Base-by-base conservation (phyloP, 1,140 invertebrate species). In the Condylostylus longicornis region DNA sequence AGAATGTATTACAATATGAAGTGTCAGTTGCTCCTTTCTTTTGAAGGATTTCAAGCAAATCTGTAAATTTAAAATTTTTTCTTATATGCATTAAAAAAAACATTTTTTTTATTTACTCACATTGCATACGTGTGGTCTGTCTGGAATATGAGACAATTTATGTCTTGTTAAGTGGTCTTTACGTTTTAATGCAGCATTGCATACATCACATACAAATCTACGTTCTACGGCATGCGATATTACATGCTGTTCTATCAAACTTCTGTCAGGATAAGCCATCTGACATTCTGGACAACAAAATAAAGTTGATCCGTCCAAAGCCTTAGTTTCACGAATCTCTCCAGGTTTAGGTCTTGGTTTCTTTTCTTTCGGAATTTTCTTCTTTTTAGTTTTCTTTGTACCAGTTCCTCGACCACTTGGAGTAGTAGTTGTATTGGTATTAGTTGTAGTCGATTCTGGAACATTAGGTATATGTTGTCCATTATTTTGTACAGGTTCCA, bases 281-380 rank as follows among this genome's bases (percentile, higher is more conserved):
- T 88, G 80, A 53, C 83, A 85, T 51, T 85, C 81, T 1, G 82
- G 82, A 55, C 82, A 86, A 51, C 82, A 85, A 51, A 83, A 86
- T 2, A 87, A 56, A 0, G 81, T 82, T 7, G 80, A 82, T 12
- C 83, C 82, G 46, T 86, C 82, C 27, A 85, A 57, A 5, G 82
- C 81, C 18, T 81, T 84, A 0, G 81, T 82, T 17, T 86, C 65
- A 36, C 79, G 68, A 46, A 84, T 83, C 61, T 85, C 81, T 19
- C 81, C 81, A 1, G 82, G 82, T 51, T 83, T 84, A 0, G 72
- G 72, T 44, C 75, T 69, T 5, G 74, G 73, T 50, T 75, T 75
- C 53, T 75, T 75, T 22, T 60, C 57, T 53, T 59, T 59, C 27
- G 73, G 69, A 1, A 68, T 64, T 63, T 82, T 82, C 70, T 84